A percentile compares a stretch with the other conserved stretches of the same genome.
Evolutionary conservation across 2,888 invertebrate species (phyloP).

Genomic region (Stegophylla sp.): DNA sequence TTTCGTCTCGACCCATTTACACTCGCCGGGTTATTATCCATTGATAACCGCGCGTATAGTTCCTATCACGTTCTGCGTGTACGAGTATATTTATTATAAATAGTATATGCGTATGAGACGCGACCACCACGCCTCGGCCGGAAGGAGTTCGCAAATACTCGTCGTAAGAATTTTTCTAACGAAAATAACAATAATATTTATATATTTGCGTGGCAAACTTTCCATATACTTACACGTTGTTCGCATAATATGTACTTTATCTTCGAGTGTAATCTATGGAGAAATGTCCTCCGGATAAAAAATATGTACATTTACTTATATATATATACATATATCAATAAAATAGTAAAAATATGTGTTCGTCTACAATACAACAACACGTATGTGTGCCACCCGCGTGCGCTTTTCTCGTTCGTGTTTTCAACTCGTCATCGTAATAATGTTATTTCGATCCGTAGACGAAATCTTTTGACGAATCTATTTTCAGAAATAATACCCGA

Average conservation of each 20-base stretch:
- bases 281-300: not conserved
- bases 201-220: not conserved
- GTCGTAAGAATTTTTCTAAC: not conserved
- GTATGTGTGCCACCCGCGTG: no score
- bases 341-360: no score
- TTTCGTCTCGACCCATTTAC: constrained; percentile 21
- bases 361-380: no score
- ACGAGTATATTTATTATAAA: no score
- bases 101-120: no score
- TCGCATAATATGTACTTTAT: constrained; percentile 10
- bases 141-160: not conserved
- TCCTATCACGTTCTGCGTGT: not conserved
- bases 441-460: no score
- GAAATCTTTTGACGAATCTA: no score
- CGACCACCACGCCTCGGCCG: constrained; percentile 6
- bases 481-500: no score
- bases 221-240: constrained; percentile 14
- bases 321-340: no score
- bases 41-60: not conserved
- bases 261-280: not conserved
- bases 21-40: not conserved
- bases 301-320: no score
- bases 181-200: not conserved
- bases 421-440: no score
- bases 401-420: no score